Evolutionary conservation across 2,113 vertebrate species (phyloP).

Genomic region (Mus spicilegus): DNA sequence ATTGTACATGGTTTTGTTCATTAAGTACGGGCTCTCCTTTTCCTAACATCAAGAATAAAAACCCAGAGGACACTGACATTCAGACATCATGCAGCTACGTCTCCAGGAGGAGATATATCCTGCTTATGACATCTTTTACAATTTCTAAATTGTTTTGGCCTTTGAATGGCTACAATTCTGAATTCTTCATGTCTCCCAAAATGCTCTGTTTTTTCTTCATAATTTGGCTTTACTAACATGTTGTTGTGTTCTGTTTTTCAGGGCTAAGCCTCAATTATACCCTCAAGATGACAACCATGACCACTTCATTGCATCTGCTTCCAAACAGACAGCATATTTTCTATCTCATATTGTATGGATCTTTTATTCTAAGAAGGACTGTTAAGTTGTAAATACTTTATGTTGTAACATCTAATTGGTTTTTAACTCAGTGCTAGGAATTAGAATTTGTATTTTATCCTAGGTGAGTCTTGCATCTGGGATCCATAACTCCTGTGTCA

Average conservation of each 20-base stretch:
- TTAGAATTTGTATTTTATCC: not conserved
- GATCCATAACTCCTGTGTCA: not conserved
- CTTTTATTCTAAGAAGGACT: not conserved
- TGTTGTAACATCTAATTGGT: not conserved
- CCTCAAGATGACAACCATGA: not conserved
- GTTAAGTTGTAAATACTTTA: not conserved
- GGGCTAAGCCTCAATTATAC: too few relatives aligned
- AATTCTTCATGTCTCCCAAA: not conserved
- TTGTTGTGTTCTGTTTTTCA: not conserved
- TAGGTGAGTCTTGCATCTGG: not conserved
- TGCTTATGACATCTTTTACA: not conserved
- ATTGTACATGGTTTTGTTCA: not conserved
- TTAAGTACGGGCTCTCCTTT: not conserved
- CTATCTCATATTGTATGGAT: not conserved
- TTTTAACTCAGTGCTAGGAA: not conserved
- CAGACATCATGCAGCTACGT: too few relatives aligned
- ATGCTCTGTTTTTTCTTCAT: rapidly evolving
- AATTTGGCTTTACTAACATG: not conserved
- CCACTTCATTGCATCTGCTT: not conserved
- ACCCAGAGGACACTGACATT: too few relatives aligned
- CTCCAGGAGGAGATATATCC: not conserved
- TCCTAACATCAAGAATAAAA: not conserved
- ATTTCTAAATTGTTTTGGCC: not conserved
- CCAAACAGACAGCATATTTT: not conserved
- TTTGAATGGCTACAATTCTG: not conserved